These are phyloP conservation scores for Budorcas taxicolor DNA, from an alignment of 2,113 vertebrate genomes.

Conservation along the genomic window DNA sequence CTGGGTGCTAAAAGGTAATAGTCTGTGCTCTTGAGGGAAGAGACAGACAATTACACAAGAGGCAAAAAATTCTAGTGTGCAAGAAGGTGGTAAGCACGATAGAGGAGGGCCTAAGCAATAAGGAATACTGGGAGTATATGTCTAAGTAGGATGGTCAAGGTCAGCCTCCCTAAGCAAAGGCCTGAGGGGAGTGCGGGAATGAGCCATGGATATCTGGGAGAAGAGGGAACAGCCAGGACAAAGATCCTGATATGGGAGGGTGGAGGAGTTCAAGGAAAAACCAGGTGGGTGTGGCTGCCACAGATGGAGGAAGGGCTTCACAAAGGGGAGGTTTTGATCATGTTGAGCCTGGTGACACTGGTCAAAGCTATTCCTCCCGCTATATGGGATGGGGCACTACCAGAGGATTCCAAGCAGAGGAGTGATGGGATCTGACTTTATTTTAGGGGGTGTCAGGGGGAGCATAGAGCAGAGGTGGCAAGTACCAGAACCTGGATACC, in stretches of 20 bases:
- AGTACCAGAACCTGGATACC: not conserved
- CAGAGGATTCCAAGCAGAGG: not conserved
- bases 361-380: not conserved
- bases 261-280: not conserved
- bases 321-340: not conserved
- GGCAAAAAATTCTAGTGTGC: not conserved
- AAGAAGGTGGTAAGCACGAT: not conserved
- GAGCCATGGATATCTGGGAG: too few species aligned
- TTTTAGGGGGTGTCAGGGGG: not conserved
- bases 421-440: not conserved
- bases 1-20: not conserved
- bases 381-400: accelerated
- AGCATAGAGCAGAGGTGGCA: not conserved
- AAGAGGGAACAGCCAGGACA: not conserved
- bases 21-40: not conserved
- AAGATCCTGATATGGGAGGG: not conserved
- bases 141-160: not conserved
- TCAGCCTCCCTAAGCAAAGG: not conserved
- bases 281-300: not conserved
- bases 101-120: not conserved
- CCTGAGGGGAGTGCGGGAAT: not conserved
- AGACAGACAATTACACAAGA: not conserved
- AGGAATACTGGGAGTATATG: accelerated
- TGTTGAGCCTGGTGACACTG: not conserved
- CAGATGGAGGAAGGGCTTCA: not conserved